Percentiles rank a stretch among this genome's conserved stretches.
phyloP scores from a whole-genome alignment of 2,113 vertebrate genomes.

The Hydropotes inermis region DNA sequence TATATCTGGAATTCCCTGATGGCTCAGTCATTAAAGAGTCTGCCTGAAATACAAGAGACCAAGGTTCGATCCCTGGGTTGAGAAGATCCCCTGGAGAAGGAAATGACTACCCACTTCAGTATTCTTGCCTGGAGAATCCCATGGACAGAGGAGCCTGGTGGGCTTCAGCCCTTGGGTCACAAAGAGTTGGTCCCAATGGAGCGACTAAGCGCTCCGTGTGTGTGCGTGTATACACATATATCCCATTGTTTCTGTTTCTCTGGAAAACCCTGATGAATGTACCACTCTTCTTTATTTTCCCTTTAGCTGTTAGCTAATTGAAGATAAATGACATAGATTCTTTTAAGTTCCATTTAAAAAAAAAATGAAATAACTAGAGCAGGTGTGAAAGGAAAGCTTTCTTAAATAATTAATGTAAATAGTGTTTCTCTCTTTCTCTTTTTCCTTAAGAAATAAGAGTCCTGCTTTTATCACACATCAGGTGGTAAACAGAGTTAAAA shows the following conservation, averaged over 20 bases:
- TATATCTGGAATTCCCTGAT: neutral
- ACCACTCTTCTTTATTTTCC: neutral
- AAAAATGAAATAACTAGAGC: slow-evolving; percentile 1
- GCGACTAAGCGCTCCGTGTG: neutral
- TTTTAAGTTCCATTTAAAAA: slow-evolving; percentile 21
- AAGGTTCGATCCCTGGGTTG: neutral
- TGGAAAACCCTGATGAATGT: neutral
- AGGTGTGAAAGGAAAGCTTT: slow-evolving; percentile 37
- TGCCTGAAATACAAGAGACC: neutral
- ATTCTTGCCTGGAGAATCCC: neutral
- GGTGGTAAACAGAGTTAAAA: slow-evolving; percentile 34
- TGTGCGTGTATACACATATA: neutral
- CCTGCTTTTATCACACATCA: neutral
- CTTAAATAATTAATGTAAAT: slow-evolving; percentile 41
- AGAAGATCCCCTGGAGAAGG: neutral
- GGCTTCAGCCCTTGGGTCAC: neutral
- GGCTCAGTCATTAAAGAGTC: neutral
- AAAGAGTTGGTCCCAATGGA: neutral
- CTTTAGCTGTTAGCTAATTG: neutral
- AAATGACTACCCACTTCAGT: neutral
- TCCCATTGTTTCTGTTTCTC: neutral
- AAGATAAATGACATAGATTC: slow-evolving; percentile 9
- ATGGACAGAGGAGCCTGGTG: neutral
- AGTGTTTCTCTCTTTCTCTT: neutral
- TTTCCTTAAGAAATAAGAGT: slow-evolving; percentile 14